Evolutionary conservation across 2,888 invertebrate species (phyloP).

Genomic region (Therioaphis trifolii): DNA sequence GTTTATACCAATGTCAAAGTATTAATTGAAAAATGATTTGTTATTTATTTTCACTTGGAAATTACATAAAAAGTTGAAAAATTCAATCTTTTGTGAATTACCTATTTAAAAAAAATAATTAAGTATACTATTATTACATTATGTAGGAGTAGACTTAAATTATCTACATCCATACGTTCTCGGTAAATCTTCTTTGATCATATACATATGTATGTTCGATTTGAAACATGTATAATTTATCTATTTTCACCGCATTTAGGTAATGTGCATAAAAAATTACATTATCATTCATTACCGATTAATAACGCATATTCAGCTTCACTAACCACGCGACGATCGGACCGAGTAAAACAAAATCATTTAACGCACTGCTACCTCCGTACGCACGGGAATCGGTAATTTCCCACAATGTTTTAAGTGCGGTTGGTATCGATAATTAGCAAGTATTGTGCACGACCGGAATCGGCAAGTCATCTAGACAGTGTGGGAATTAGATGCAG

Average conservation of each 20-base stretch:
- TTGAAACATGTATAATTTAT: not conserved
- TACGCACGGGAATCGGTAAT: not conserved
- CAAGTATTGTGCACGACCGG: slow-evolving; percentile 44
- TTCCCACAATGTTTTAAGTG: slow-evolving; percentile 49
- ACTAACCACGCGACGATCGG: slow-evolving; percentile 21
- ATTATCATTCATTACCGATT: slow-evolving; percentile 20
- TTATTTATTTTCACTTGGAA: not conserved
- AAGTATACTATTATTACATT: too few species aligned
- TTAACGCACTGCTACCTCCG: slow-evolving; percentile 51
- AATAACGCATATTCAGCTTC: slow-evolving; percentile 21
- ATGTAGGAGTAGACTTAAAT: too few species aligned
- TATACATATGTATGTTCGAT: too few species aligned
- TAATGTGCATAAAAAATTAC: not conserved
- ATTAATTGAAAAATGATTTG: not conserved
- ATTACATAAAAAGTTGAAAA: too few species aligned
- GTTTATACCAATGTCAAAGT: not conserved
- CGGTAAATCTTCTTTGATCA: too few species aligned
- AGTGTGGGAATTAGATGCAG: slow-evolving; percentile 48
- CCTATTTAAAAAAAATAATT: too few species aligned
- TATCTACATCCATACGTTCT: too few species aligned
- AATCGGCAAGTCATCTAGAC: slow-evolving; percentile 55
- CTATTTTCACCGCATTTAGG: not conserved
- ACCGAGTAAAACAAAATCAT: slow-evolving; percentile 53
- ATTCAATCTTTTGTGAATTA: too few species aligned
- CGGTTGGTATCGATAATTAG: slow-evolving; percentile 45